Evolutionary conservation across 1,140 invertebrate genomes (phyloP), one percentile per base, ranked within the genome.

Genomic region (Drosophila saltans): DNA sequence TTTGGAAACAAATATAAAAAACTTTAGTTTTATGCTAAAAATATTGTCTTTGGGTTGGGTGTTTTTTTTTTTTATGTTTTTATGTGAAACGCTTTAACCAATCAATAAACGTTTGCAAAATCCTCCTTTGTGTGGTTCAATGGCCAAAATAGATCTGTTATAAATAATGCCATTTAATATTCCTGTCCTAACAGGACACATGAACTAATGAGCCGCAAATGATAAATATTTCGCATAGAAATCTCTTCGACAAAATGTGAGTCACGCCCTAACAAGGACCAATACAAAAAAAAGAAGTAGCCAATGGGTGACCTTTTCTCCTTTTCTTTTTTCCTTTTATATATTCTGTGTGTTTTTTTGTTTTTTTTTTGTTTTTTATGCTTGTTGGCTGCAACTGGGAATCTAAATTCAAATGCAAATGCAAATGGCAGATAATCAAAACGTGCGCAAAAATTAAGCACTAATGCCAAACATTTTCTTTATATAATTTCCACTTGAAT

Each of bases 161-260:
- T 75, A 84, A 85, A 70, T 85, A 81, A 81, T 75, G 65, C 56
- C 58, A 60, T 56, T 79, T 79, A 61, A 62, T 52, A 68, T 62
- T 52, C 45, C 45, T 52, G 57, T 65, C 66, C 63, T 21, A 39
- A 39, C 40, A 65, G 71, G 40, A 57, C 66, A 70, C 66, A 58
- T 16, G 63, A 78, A 58, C 83, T 85, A 85, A 88, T 85, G 82
- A 85, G 80, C 72, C 82, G 79, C 83, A 88, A 85, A 85, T 85
- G 82, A 85, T 85, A 85, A 85, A 73, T 75, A 80, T 66, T 85
- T 75, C 75, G 81, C 63, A 40, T 72, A 75, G 72, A 70, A 55
- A 66, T 45, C 60, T 63, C 56, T 58, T 57, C 65, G 2, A 52
- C 24, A 52, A 52, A 52, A 52, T 79, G 72, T 83, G 80, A 83